Conservation (phyloP, 2,888 invertebrate genomes). For the Hirudinaria manillensis region DNA sequence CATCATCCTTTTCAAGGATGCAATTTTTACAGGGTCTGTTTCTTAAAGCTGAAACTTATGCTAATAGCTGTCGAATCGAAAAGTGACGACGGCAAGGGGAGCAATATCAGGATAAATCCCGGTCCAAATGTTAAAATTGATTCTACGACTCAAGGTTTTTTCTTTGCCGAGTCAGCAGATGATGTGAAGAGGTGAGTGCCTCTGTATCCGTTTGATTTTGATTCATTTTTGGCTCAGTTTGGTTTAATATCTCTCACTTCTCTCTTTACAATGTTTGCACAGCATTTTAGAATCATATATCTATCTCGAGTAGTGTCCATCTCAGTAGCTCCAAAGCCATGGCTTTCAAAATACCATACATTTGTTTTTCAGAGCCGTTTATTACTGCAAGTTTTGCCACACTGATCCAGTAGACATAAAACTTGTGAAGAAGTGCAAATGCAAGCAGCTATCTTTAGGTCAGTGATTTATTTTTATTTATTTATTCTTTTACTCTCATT, state of each 20-base stretch:
- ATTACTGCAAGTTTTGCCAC: constrained; percentile 97
- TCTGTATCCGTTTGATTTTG: too few species aligned
- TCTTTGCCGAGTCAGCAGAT: constrained; percentile 99
- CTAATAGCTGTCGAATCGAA: constrained; percentile 81
- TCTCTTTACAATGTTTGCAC: too few species aligned
- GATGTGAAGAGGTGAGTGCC: constrained; percentile 87
- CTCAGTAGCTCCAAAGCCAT: too few species aligned
- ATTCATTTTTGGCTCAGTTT: not conserved
- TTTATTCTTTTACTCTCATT: not conserved
- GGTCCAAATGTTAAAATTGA: constrained; percentile 77
- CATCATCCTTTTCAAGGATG: too few species aligned
- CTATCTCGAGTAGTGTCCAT: too few species aligned
- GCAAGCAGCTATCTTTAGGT: constrained; percentile 94
- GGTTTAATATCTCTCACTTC: not conserved
- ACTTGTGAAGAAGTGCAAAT: constrained; percentile 99
- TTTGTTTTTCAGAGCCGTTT: constrained; percentile 32
- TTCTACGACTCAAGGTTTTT: constrained; percentile 98
- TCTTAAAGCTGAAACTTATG: constrained; percentile 92
- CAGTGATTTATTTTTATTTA: not conserved
- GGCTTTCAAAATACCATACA: too few species aligned
- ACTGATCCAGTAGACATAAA: constrained; percentile 97
- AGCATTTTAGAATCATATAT: too few species aligned
- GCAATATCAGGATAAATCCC: constrained; percentile 98
- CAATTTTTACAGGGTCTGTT: constrained; percentile 77
- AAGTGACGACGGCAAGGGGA: constrained; percentile 71